A percentile compares a stretch with the other conserved stretches of the same genome.
Conservation (phyloP, 2,888 invertebrate genomes). For the Panopea generosa region DNA sequence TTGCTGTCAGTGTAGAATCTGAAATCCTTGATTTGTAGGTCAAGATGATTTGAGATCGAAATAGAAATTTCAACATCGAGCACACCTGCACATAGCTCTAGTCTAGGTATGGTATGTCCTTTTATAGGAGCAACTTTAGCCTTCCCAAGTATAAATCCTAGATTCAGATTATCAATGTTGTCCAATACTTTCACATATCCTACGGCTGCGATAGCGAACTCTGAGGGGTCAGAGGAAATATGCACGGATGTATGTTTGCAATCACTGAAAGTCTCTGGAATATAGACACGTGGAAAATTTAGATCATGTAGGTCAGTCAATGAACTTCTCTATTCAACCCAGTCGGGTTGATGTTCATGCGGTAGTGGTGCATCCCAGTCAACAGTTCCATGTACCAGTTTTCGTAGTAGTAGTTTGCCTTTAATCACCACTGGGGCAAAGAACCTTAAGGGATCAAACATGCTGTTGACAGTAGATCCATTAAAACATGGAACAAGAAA, state of each 20-base stretch:
- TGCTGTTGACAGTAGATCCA: too few species aligned
- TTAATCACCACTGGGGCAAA: too few species aligned
- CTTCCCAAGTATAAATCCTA: conserved; percentile 59
- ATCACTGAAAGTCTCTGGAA: conserved; percentile 3
- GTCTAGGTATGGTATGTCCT: conserved; percentile 55
- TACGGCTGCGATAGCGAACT: conserved; percentile 57
- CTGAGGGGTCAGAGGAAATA: conserved; percentile 62
- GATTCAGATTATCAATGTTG: conserved; percentile 4
- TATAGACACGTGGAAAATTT: conserved; percentile 22
- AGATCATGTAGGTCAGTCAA: conserved; percentile 16
- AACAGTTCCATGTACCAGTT: too few species aligned
- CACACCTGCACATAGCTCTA: too few species aligned
- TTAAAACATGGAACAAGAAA: too few species aligned
- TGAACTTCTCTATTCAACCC: conserved; percentile 46
- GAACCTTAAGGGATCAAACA: too few species aligned
- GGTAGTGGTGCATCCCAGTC: too few species aligned
- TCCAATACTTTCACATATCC: conserved; percentile 39
- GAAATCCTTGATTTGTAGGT: too few species aligned
- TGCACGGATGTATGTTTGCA: conserved; percentile 13
- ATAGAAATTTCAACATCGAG: too few species aligned
- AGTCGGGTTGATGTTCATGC: conserved; percentile 14
- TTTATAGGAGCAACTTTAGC: conserved; percentile 51
- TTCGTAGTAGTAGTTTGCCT: too few species aligned
- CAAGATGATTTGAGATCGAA: too few species aligned
- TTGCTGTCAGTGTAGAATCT: too few species aligned